Conservation (phyloP, 2,113 vertebrate genomes). For the Sylvia atricapilla region DNA sequence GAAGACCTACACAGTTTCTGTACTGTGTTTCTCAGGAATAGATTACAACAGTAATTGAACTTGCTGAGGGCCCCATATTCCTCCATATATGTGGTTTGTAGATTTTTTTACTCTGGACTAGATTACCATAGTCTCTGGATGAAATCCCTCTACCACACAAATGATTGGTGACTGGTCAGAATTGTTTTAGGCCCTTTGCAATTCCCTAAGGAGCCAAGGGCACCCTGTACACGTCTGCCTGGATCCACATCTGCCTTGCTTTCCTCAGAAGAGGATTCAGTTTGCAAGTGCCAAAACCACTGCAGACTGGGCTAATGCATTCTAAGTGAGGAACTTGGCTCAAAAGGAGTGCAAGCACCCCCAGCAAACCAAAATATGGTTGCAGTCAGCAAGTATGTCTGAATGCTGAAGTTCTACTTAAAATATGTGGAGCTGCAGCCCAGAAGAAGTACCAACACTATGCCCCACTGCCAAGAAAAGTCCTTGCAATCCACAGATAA, state of each 20-base stretch:
- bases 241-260: background rate
- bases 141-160: background rate
- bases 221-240: background rate
- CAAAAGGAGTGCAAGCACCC: background rate
- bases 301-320: background rate
- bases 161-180: background rate
- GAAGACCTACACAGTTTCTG: background rate
- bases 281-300: background rate
- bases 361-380: background rate
- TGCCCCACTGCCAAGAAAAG: background rate
- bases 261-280: background rate
- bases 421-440: background rate
- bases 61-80: background rate
- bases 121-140: background rate
- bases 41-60: background rate
- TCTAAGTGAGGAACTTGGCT: background rate
- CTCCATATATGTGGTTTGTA: background rate
- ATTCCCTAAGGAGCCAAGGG: background rate
- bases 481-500: background rate
- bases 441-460: background rate
- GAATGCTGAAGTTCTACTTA: background rate
- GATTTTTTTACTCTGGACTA: background rate
- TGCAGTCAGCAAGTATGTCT: background rate
- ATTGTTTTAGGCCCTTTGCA: background rate
- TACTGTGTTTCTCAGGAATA: background rate